Evolutionary conservation across 2,888 invertebrate genomes (phyloP).

Genomic region (Eledona agricola): DNA sequence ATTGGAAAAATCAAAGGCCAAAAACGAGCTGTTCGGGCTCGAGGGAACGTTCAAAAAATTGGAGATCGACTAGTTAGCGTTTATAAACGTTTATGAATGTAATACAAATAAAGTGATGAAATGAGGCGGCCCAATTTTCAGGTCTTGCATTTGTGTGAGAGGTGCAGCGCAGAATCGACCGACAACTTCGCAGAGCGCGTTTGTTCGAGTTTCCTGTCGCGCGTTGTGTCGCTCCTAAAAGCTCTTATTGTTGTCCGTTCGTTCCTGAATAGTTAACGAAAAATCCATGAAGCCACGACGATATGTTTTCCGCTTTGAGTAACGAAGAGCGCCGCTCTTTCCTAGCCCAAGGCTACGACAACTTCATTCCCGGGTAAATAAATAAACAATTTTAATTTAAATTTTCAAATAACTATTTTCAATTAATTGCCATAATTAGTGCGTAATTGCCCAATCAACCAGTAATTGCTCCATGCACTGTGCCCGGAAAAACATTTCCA

Average conservation of each 20-base stretch:
- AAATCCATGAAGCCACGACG: constrained; percentile 37
- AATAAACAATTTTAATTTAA: constrained; percentile 17
- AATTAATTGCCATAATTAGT: too few species aligned
- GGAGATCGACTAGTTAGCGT: background rate
- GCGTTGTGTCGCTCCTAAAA: constrained; percentile 8
- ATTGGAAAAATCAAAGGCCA: background rate
- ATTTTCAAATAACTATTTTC: too few species aligned
- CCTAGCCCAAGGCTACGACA: constrained; percentile 68
- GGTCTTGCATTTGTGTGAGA: constrained; percentile 17
- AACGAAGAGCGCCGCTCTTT: constrained; percentile 69
- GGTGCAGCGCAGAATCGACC: constrained; percentile 37
- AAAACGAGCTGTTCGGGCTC: background rate
- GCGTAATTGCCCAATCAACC: too few species aligned
- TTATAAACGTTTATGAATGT: constrained; percentile 3
- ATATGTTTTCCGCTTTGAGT: constrained; percentile 71
- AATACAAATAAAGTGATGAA: too few species aligned
- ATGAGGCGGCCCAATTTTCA: constrained; percentile 8
- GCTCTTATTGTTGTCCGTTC: constrained; percentile 11
- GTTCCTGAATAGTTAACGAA: constrained; percentile 1
- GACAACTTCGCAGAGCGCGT: constrained; percentile 10
- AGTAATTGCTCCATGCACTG: too few species aligned
- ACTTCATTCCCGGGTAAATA: constrained; percentile 74
- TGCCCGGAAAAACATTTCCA: too few species aligned
- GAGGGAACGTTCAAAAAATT: constrained; percentile 10
- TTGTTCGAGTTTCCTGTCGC: constrained; percentile 29